These are phyloP conservation scores for Tenthredo amoena DNA, from an alignment of 2,888 invertebrate genomes.

Conservation along the genomic window DNA sequence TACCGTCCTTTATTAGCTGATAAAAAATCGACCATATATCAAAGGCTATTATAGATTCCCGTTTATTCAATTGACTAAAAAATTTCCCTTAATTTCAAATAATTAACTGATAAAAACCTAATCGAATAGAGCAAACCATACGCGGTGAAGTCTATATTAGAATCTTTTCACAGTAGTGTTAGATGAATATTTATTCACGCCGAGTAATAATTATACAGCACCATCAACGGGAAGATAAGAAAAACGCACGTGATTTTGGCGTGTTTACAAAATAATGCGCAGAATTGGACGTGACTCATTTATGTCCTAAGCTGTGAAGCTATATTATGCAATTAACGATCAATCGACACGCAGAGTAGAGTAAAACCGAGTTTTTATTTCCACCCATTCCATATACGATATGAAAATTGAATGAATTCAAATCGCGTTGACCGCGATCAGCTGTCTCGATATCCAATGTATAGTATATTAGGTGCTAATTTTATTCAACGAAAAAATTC, in stretches of 20 bases:
- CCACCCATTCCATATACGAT: neutral
- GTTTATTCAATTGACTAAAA: neutral
- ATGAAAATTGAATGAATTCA: slow-evolving; percentile 1
- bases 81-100: neutral
- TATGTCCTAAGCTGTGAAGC: neutral
- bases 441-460: neutral
- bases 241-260: slow-evolving; percentile 43
- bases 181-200: neutral
- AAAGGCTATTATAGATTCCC: neutral
- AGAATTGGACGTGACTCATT: slow-evolving; percentile 22
- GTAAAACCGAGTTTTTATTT: neutral
- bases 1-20: neutral
- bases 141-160: neutral
- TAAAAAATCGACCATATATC: neutral
- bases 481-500: neutral
- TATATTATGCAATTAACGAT: neutral
- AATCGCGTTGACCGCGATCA: neutral
- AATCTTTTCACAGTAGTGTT: neutral
- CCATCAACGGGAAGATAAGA: slow-evolving; percentile 8
- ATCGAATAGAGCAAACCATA: neutral
- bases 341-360: neutral
- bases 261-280: slow-evolving; percentile 47
- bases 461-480: neutral
- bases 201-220: neutral
- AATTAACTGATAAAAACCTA: neutral